Percentiles rank a stretch among this genome's conserved stretches.
Conservation (phyloP, 2,797 vertebrate species). For the Pangasius krempfi region DNA sequence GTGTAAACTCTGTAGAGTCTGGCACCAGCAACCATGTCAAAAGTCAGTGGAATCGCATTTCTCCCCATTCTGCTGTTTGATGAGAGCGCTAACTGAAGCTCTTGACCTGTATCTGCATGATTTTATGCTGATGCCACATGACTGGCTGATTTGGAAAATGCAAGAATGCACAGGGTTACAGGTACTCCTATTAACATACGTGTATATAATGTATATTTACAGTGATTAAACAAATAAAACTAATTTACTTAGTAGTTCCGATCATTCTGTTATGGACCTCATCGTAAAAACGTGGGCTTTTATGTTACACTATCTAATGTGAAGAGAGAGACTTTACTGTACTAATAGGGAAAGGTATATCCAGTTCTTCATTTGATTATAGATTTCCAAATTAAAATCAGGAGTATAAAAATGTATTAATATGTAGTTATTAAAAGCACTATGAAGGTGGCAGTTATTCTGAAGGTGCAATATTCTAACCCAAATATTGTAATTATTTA, state of each 20-base stretch:
- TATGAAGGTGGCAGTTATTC: not conserved
- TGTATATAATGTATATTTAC: not conserved
- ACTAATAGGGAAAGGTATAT: not conserved
- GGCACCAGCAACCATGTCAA: not conserved
- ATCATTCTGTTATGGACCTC: not conserved
- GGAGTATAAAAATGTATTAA: not conserved
- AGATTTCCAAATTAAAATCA: not conserved
- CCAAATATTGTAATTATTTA: not conserved
- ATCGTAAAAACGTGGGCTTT: too few relatives aligned
- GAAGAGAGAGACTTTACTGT: not conserved
- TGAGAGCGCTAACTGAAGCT: not conserved
- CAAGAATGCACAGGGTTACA: not conserved
- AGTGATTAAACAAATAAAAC: not conserved
- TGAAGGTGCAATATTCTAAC: not conserved
- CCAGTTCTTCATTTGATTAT: not conserved
- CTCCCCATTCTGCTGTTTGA: not conserved
- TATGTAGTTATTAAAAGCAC: not conserved
- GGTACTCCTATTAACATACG: not conserved
- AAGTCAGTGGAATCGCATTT: not conserved
- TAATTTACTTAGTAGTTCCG: not conserved
- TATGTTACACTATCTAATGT: too few relatives aligned
- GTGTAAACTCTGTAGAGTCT: not conserved
- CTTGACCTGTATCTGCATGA: too few relatives aligned
- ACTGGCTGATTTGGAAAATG: not conserved
- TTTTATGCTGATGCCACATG: not conserved